These are phyloP conservation scores for Chrysotoxum bicinctum DNA, from an alignment of 2,888 invertebrate genomes.

Conservation along the genomic window DNA sequence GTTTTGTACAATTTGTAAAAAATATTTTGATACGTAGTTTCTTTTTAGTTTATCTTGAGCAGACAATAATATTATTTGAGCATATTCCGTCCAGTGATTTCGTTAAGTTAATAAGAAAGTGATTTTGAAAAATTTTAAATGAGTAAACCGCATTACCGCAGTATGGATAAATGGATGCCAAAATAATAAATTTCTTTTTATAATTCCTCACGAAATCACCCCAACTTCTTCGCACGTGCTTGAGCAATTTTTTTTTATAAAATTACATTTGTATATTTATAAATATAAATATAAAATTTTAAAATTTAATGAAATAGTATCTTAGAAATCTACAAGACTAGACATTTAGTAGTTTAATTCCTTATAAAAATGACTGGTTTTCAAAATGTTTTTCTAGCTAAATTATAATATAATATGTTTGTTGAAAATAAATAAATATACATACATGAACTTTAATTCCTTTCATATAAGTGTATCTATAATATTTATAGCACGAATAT, in stretches of 20 bases:
- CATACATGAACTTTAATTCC: conserved; percentile 3
- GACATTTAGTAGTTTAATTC: conserved; percentile 13
- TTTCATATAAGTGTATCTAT: no score
- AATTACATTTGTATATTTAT: neutral
- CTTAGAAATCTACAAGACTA: conserved; percentile 48
- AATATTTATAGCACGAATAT: conserved; percentile 17
- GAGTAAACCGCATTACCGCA: neutral
- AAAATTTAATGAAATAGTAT: neutral
- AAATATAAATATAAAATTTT: neutral
- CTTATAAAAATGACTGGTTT: conserved; percentile 14
- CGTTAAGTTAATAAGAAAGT: neutral
- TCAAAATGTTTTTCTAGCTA: conserved; percentile 37
- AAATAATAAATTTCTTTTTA: neutral
- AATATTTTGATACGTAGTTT: conserved; percentile 42
- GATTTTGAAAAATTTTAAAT: neutral
- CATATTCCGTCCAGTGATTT: neutral
- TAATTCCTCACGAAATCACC: neutral
- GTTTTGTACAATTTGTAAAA: conserved; percentile 66
- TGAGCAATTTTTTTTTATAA: conserved; percentile 1
- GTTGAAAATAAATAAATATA: neutral
- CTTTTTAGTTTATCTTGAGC: conserved; percentile 48
- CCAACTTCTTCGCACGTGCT: neutral
- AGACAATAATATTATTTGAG: conserved; percentile 32
- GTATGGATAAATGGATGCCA: neutral
- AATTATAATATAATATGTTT: neutral